phyloP scores from a whole-genome alignment of 2,888 invertebrate genomes.

The Nymphalis c-album region DNA sequence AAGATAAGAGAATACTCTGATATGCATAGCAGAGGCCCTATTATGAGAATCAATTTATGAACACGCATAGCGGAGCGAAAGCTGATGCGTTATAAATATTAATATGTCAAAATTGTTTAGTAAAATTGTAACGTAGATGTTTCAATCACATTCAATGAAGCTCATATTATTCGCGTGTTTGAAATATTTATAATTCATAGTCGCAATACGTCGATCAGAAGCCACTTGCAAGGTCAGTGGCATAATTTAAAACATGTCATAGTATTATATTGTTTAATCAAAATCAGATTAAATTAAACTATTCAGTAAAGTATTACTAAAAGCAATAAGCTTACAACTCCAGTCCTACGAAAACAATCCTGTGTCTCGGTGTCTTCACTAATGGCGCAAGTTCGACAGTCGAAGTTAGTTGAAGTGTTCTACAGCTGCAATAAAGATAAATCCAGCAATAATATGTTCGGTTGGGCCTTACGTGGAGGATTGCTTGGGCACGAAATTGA shows the following conservation, averaged over 20 bases:
- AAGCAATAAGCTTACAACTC: slow-evolving; percentile 81
- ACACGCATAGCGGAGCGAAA: slow-evolving; percentile 35
- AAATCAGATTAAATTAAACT: slow-evolving; percentile 73
- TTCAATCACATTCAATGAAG: slow-evolving; percentile 23
- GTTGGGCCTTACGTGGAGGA: slow-evolving; percentile 78
- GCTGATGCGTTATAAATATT: slow-evolving; percentile 32
- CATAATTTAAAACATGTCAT: background rate
- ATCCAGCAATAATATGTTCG: slow-evolving; percentile 81
- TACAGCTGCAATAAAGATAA: slow-evolving; percentile 81
- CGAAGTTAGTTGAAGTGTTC: slow-evolving; percentile 80
- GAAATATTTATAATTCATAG: slow-evolving; percentile 4
- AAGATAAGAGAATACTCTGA: slow-evolving; percentile 36
- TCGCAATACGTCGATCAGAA: background rate
- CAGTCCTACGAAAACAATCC: slow-evolving; percentile 79
- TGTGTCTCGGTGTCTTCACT: slow-evolving; percentile 80
- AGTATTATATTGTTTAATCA: slow-evolving; percentile 1
- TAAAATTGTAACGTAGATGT: slow-evolving; percentile 21
- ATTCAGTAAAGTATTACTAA: slow-evolving; percentile 71
- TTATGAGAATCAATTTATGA: slow-evolving; percentile 37
- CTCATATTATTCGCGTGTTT: slow-evolving; percentile 9
- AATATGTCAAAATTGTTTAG: slow-evolving; percentile 27
- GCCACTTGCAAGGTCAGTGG: background rate
- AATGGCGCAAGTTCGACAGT: slow-evolving; percentile 81
- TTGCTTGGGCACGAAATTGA: slow-evolving; percentile 79
- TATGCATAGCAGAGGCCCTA: slow-evolving; percentile 30